These are phyloP conservation scores for Triplophysa tibetana DNA, from an alignment of 2,113 vertebrate species.

Conservation along the genomic window DNA sequence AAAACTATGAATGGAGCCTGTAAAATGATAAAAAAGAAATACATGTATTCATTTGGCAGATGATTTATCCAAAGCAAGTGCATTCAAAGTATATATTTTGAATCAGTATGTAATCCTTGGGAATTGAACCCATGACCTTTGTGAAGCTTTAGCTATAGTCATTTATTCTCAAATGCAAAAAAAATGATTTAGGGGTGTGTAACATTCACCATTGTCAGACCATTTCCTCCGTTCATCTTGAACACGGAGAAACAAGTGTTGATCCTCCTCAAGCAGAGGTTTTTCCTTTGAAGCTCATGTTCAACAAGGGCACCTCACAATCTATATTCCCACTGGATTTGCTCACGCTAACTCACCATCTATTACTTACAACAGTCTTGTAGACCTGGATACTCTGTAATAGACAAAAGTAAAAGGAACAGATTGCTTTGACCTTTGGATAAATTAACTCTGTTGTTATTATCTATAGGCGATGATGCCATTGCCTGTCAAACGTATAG, in stretches of 20 bases:
- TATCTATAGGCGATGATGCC: constrained; percentile 2
- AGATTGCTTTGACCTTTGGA: constrained; percentile 35
- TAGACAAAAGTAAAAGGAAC: constrained; percentile 20
- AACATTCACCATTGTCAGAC: no score
- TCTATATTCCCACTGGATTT: constrained; percentile 9
- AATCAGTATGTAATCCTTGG: no score
- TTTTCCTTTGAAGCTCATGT: not conserved
- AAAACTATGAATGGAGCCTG: constrained; percentile 17
- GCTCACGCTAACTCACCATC: not conserved
- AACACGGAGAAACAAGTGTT: no score
- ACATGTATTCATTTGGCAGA: no score
- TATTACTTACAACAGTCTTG: not conserved
- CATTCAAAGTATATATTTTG: no score
- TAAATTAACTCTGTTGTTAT: constrained; percentile 15
- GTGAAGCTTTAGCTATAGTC: no score
- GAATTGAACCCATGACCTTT: no score
- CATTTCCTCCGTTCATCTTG: no score
- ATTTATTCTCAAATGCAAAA: no score
- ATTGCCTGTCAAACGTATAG: not conserved
- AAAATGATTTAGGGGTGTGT: no score
- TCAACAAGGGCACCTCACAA: not conserved
- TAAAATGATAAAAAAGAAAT: constrained; percentile 20
- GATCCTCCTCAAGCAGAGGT: not conserved
- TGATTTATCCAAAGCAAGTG: no score
- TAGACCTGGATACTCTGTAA: constrained; percentile 7